phyloP scores from a whole-genome alignment of 2,888 invertebrate species.

The Oxystoma pomonae region DNA sequence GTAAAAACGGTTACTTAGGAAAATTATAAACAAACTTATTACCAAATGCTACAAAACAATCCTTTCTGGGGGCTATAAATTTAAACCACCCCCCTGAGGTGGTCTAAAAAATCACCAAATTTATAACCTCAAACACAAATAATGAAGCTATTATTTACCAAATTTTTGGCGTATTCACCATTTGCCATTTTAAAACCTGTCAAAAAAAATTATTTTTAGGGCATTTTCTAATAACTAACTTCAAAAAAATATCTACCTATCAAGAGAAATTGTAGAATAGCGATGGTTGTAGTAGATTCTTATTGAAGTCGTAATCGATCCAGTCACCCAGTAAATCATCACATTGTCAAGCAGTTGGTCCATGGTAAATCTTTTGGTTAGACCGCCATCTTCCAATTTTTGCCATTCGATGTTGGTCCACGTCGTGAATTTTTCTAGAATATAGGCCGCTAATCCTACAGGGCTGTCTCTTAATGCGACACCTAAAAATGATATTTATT shows the following conservation, averaged over 20 bases:
- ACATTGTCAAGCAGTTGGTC: conserved; percentile 74
- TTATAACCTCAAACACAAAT: no score
- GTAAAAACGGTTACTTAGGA: no score
- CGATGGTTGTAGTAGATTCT: conserved; percentile 61
- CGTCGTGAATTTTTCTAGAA: conserved; percentile 82
- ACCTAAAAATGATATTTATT: conserved; percentile 51
- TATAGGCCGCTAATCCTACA: conserved; percentile 81
- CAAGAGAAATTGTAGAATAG: neutral
- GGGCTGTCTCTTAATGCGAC: conserved; percentile 72
- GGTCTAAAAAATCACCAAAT: no score
- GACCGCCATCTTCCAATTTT: conserved; percentile 59
- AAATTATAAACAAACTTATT: no score
- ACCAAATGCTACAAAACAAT: no score
- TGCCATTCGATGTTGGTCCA: conserved; percentile 60
- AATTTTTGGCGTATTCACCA: no score
- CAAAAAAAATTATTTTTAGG: no score
- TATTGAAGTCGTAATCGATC: conserved; percentile 68
- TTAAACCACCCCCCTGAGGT: no score
- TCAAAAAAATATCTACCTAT: conserved; percentile 1
- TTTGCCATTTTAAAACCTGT: no score
- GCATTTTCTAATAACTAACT: no score
- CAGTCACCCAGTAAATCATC: conserved; percentile 78
- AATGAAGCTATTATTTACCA: no score
- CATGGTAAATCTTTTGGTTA: conserved; percentile 61
- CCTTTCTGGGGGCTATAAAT: no score